These are phyloP conservation scores for Cecidostiba fungosa DNA, from an alignment of 2,888 invertebrate genomes.

Conservation along the genomic window DNA sequence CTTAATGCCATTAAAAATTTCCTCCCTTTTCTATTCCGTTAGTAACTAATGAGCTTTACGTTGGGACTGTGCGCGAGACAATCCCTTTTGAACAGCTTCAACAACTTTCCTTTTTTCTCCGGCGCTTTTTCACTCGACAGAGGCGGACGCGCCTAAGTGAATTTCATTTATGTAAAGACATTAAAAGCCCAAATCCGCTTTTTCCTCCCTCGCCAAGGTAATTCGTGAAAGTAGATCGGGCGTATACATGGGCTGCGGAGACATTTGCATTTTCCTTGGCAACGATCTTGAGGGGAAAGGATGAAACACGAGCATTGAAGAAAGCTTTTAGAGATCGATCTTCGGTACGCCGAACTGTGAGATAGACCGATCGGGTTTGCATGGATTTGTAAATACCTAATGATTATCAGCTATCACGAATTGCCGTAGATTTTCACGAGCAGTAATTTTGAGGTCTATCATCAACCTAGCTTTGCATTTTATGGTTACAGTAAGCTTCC, in stretches of 20 bases:
- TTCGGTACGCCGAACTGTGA: too few relatives aligned
- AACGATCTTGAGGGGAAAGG: slow-evolving; percentile 30
- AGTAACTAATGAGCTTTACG: slow-evolving; percentile 59
- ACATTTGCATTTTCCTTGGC: slow-evolving; percentile 47
- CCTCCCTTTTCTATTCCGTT: slow-evolving; percentile 59
- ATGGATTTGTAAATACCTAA: slow-evolving; percentile 23
- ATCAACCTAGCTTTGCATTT: not conserved
- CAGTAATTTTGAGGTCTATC: not conserved
- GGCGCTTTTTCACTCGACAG: not conserved
- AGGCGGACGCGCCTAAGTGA: slow-evolving; percentile 24
- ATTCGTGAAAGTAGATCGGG: slow-evolving; percentile 43
- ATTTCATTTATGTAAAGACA: slow-evolving; percentile 60
- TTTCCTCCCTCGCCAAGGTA: slow-evolving; percentile 15
- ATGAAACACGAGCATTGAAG: not conserved
- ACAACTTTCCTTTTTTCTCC: slow-evolving; percentile 27
- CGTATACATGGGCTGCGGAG: not conserved
- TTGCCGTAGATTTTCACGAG: not conserved
- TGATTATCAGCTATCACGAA: slow-evolving; percentile 1
- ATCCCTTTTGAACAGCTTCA: slow-evolving; percentile 44
- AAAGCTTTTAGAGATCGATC: slow-evolving; percentile 3
- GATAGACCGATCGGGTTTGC: slow-evolving; percentile 20
- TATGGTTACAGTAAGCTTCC: not conserved
- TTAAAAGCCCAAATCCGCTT: slow-evolving; percentile 53
- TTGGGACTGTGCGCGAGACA: not conserved
- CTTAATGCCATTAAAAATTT: slow-evolving; percentile 68